Evolutionary conservation across 2,797 vertebrate species (phyloP).

Genomic region (Argya squamiceps): DNA sequence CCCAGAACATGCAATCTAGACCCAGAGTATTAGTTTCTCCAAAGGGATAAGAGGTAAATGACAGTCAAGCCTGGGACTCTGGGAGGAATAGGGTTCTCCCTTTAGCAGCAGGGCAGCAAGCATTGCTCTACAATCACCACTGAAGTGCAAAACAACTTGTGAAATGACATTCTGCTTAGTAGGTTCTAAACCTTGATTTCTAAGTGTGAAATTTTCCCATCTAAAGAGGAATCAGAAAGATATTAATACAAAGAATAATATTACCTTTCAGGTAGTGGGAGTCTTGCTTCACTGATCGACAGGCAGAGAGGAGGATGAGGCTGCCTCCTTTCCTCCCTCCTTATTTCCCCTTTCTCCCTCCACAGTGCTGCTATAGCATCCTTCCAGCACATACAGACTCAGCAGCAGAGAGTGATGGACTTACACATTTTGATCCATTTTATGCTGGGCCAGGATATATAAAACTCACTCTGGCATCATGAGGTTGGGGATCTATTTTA

Average conservation of each 20-base stretch:
- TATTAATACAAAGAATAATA: neutral
- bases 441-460: neutral
- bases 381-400: neutral
- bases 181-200: neutral
- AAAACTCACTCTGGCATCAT: slow-evolving; percentile 27
- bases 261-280: neutral
- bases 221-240: neutral
- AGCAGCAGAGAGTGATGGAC: neutral
- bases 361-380: neutral
- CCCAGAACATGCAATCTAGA: accelerated
- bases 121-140: neutral
- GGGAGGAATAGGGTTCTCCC: neutral
- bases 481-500: slow-evolving; percentile 43
- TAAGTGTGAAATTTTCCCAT: neutral
- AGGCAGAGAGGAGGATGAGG: neutral
- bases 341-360: neutral
- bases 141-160: neutral
- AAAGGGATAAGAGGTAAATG: neutral
- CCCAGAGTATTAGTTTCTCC: neutral
- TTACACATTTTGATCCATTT: neutral
- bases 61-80: neutral
- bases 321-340: neutral
- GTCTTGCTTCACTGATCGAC: neutral
- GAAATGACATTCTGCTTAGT: neutral
- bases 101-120: neutral